A percentile compares a stretch with the other conserved stretches of the same genome.
Conservation (phyloP, 1,140 invertebrate genomes). For the Heliothis virescens region DNA sequence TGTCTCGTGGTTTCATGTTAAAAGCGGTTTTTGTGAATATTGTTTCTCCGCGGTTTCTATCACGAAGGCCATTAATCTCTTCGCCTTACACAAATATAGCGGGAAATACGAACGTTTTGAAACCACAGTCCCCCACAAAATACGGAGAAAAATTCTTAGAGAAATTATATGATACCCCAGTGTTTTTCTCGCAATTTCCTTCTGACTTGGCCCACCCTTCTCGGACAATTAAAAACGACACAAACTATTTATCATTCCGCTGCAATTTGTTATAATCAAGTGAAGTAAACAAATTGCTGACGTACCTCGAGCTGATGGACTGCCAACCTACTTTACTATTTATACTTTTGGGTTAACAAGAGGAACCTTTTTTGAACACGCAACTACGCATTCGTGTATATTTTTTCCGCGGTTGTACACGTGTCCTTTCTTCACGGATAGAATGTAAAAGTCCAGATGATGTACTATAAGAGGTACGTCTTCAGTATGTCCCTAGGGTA, state of each 20-base stretch:
- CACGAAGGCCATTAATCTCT: constrained; percentile 41
- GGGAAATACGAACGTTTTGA: constrained; percentile 18
- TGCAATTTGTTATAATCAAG: constrained; percentile 43
- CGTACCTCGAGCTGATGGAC: constrained; percentile 1
- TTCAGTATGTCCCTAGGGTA: no score
- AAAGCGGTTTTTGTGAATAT: constrained; percentile 2
- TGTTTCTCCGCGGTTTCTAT: constrained; percentile 19
- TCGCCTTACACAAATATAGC: constrained; percentile 22
- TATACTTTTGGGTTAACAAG: constrained; percentile 13
- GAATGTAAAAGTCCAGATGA: no score
- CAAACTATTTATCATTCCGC: constrained; percentile 31
- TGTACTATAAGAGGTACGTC: no score
- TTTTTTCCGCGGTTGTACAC: no score
- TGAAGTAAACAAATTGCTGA: constrained; percentile 34
- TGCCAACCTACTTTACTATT: constrained; percentile 28
- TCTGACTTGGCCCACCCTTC: constrained; percentile 7
- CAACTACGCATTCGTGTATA: not conserved
- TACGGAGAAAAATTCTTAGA: constrained; percentile 19
- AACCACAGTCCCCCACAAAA: constrained; percentile 10
- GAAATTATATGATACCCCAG: constrained; percentile 22
- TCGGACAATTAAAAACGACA: constrained; percentile 32
- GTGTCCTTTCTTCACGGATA: no score
- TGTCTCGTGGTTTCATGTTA: constrained; percentile 14
- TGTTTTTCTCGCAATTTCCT: constrained; percentile 29
- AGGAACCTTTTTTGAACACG: constrained; percentile 14